Evolutionary conservation across 2,888 invertebrate genomes (phyloP), one percentile per base, ranked within the genome.

Genomic region (Philereme transversata): DNA sequence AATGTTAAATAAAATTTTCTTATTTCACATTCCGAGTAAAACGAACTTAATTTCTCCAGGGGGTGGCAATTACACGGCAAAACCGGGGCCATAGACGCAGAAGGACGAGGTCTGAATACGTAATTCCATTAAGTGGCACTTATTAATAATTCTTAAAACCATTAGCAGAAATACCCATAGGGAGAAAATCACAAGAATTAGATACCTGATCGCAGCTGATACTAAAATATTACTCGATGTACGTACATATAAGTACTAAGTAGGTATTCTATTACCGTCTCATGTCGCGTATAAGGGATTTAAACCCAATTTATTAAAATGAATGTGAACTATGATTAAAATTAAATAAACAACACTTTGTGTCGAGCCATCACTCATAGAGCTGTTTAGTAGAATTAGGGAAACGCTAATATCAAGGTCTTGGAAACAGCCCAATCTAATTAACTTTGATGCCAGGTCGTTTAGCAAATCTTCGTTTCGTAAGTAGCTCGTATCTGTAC

Each of bases 41-140:
- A 65, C 62, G 59, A 69, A 67, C 67, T 68, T 60, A 68, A 73
- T 70, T 71, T 74, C 70, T 74, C 65, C 52, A 59, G 74, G 72
- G 70, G 72, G 71, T 74, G 71, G 70, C 73, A 81, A 82, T 80
- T 77, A 78, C 65, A 72, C 76, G 72, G 73, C 79, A 74, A 75
- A 77, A 72, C 68, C 72, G 66, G 73, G 70, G 70, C 68, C 70
- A 64, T 60, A 62, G 51, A 62, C 76, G 65, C 67, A 67, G 67
- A 71, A 72, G 72, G 75, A 78, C 81, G 74, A 71, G 71, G 60
- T 62, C 52, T 71, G 86, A 87, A 86, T 87, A 78, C 71, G 70
- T 79, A 82, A 86, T 83, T 78, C 77, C 65, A 77, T 78, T 76
- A 71, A 68, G 43, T 57, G 53, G 47, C 51, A 51, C 57, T 56